These are phyloP conservation scores for Enteromius trimaculatus DNA, from an alignment of 2,797 vertebrate species.

Conservation along the genomic window DNA sequence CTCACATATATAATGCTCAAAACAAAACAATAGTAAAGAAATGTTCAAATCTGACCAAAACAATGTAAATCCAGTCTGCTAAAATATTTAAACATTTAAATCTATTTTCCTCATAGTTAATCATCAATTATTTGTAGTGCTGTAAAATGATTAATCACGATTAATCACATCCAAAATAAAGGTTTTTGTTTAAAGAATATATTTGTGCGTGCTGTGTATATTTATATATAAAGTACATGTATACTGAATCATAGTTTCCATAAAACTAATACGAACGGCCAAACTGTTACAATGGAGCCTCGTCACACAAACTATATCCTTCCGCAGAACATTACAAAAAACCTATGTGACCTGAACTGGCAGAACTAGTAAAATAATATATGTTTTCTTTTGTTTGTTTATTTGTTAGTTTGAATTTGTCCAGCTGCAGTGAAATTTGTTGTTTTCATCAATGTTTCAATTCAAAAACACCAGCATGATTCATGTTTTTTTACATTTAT, in stretches of 20 bases:
- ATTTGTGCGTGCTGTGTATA: no score
- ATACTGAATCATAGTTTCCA: not conserved
- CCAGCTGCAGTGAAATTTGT: not conserved
- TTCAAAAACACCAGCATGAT: no score
- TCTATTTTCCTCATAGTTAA: not conserved
- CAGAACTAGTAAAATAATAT: not conserved
- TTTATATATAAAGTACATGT: not conserved
- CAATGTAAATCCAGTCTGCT: conserved; percentile 46
- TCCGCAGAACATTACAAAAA: not conserved
- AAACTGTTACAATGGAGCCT: no score
- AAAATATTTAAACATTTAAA: conserved; percentile 32
- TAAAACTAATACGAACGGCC: not conserved
- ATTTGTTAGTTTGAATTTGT: no score
- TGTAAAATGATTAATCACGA: no score
- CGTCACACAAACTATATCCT: not conserved
- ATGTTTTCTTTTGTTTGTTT: no score
- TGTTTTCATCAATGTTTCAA: not conserved
- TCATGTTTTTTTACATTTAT: no score
- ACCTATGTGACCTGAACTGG: not conserved
- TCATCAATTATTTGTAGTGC: no score
- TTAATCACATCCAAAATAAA: no score
- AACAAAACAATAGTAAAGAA: conserved; percentile 18
- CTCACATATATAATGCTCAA: conserved; percentile 53
- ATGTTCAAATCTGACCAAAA: conserved; percentile 49
- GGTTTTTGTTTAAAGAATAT: no score